Conservation (phyloP, 1,140 invertebrate genomes). For the Spodoptera litura region DNA sequence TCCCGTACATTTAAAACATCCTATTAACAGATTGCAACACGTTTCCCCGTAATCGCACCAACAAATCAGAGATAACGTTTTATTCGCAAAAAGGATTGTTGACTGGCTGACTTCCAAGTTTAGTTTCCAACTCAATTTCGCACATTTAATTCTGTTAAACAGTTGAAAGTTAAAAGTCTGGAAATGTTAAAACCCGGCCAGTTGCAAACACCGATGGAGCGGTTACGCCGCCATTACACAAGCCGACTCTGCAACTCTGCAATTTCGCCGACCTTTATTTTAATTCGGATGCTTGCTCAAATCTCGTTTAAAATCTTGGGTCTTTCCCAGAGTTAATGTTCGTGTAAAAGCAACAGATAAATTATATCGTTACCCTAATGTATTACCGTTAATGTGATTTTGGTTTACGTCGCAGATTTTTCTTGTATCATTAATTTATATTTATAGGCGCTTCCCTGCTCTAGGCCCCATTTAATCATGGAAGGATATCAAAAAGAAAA, state of each 20-base stretch:
- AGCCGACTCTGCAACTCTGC: constrained; percentile 37
- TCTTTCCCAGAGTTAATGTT: constrained; percentile 20
- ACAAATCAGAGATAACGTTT: constrained; percentile 21
- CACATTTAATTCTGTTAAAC: constrained; percentile 40
- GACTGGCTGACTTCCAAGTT: constrained; percentile 38
- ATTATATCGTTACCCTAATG: background rate
- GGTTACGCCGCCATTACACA: constrained; percentile 12
- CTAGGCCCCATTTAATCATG: constrained; percentile 9
- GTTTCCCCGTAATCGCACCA: constrained; percentile 4
- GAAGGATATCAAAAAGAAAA: constrained; percentile 4
- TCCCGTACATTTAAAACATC: constrained; percentile 11
- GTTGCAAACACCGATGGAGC: constrained; percentile 29
- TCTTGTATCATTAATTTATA: constrained; percentile 31
- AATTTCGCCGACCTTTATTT: constrained; percentile 38
- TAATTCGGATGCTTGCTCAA: constrained; percentile 33
- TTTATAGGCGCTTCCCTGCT: constrained; percentile 19
- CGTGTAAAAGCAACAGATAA: constrained; percentile 19
- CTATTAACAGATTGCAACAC: constrained; percentile 35
- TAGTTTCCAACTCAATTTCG: constrained; percentile 18
- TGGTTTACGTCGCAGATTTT: constrained; percentile 35
- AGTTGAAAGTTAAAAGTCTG: constrained; percentile 7
- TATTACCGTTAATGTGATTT: constrained; percentile 32
- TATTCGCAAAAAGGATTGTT: constrained; percentile 35
- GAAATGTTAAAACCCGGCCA: constrained; percentile 13
- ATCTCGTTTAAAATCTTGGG: constrained; percentile 34